Conservation (phyloP, 1,140 invertebrate genomes). For the Micrasema minimum region DNA sequence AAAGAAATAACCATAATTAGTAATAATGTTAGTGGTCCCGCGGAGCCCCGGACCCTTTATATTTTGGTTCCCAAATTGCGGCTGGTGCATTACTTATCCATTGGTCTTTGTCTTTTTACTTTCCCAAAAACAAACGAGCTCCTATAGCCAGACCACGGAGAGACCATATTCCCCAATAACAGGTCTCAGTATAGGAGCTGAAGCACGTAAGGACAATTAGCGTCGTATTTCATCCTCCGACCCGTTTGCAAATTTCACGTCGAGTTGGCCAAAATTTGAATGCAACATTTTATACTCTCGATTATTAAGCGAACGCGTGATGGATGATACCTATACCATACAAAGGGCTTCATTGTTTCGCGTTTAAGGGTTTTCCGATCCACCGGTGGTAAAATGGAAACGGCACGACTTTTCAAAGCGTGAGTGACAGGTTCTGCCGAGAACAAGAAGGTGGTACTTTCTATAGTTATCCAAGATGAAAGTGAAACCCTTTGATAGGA, state of each 20-base stretch:
- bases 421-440: slow-evolving; percentile 4
- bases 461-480: slow-evolving; percentile 8
- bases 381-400: not conserved
- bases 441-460: slow-evolving; percentile 14
- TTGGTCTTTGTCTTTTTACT: slow-evolving; percentile 1
- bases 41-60: not conserved
- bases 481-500: slow-evolving; percentile 12
- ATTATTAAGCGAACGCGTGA: slow-evolving; percentile 3
- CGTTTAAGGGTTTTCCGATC: too few species aligned
- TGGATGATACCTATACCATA: not conserved
- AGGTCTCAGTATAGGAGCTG: slow-evolving; percentile 1
- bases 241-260: slow-evolving; percentile 18
- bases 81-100: slow-evolving; percentile 2
- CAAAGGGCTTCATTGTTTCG: slow-evolving; percentile 13
- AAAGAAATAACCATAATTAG: slow-evolving; percentile 5
- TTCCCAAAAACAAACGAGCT: slow-evolving; percentile 20
- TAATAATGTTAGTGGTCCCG: slow-evolving; percentile 6
- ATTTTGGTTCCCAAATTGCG: slow-evolving; percentile 26
- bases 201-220: slow-evolving; percentile 44
- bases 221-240: slow-evolving; percentile 31
- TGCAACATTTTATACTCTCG: slow-evolving; percentile 30
- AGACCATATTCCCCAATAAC: slow-evolving; percentile 41
- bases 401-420: slow-evolving; percentile 11
- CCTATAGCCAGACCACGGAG: slow-evolving; percentile 5
- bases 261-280: slow-evolving; percentile 18